Evolutionary conservation across 2,113 vertebrate genomes (phyloP).

Genomic region (Hylia prasina): DNA sequence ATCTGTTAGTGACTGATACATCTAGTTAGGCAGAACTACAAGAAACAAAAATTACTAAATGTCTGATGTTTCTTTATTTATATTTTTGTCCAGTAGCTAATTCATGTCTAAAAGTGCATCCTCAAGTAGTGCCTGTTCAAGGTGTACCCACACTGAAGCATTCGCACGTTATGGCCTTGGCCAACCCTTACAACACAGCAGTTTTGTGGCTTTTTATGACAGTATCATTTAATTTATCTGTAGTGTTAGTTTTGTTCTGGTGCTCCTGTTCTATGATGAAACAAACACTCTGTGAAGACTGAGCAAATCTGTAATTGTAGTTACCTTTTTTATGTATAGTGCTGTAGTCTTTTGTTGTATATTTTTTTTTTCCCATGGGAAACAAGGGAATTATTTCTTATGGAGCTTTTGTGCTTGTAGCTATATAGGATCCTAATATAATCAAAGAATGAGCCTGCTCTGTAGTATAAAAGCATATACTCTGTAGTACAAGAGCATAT

Average conservation of each 20-base stretch:
- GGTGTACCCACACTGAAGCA: background rate
- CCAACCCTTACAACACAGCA: background rate
- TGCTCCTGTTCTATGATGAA: background rate
- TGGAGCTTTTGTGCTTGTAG: background rate
- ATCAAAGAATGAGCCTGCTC: background rate
- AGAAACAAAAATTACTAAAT: background rate
- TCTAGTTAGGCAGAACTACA: background rate
- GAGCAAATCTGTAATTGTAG: background rate
- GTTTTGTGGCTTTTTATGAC: background rate
- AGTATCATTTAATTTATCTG: background rate
- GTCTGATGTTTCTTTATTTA: background rate
- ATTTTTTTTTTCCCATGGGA: background rate
- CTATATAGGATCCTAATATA: background rate
- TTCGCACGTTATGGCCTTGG: background rate
- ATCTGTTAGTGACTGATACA: background rate
- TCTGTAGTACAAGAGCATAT: too few relatives aligned
- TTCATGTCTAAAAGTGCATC: background rate
- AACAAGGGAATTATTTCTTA: background rate
- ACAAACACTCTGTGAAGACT: background rate
- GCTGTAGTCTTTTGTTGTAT: background rate
- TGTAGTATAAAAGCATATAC: background rate
- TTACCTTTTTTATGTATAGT: background rate
- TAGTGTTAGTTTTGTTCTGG: background rate
- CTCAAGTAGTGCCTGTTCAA: background rate
- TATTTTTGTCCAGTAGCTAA: background rate